Conservation (phyloP, 2,113 vertebrate genomes). For the Oreotrochilus melanogaster region DNA sequence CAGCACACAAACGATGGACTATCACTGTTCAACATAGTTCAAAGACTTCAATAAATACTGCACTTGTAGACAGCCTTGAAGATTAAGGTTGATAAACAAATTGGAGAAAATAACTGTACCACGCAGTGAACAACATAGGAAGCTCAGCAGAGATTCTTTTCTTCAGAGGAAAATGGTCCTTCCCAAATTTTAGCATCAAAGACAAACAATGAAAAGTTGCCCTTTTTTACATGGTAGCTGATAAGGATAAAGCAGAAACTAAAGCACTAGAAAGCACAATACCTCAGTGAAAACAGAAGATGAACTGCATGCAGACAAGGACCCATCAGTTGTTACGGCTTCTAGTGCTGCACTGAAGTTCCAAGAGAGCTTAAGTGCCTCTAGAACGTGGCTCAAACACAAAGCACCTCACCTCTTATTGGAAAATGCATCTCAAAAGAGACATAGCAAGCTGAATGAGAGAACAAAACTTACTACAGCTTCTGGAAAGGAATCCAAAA, state of each 20-base stretch:
- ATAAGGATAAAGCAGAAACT: neutral
- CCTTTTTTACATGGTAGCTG: neutral
- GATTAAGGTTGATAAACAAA: neutral
- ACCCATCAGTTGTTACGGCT: neutral
- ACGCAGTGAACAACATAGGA: neutral
- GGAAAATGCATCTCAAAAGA: neutral
- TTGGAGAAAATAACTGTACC: neutral
- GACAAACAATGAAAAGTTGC: neutral
- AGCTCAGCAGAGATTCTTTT: neutral
- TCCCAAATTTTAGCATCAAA: neutral
- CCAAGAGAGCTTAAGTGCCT: neutral
- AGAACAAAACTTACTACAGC: neutral
- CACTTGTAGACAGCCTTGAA: neutral
- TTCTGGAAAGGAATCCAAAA: constrained; percentile 26
- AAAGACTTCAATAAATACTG: neutral
- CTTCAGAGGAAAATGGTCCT: neutral
- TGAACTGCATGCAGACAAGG: neutral
- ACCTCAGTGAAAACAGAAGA: neutral
- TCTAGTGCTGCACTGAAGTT: neutral
- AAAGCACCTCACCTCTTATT: neutral
- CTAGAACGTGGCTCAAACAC: neutral
- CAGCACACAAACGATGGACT: neutral
- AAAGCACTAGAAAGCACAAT: neutral
- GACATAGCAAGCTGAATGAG: neutral
- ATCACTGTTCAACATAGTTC: neutral